Evolutionary conservation across 37 sponge, comb jelly and placozoan species (phyloP), one percentile per base, ranked within the genome.

Genomic region (Diacarnus erythraeanus): DNA sequence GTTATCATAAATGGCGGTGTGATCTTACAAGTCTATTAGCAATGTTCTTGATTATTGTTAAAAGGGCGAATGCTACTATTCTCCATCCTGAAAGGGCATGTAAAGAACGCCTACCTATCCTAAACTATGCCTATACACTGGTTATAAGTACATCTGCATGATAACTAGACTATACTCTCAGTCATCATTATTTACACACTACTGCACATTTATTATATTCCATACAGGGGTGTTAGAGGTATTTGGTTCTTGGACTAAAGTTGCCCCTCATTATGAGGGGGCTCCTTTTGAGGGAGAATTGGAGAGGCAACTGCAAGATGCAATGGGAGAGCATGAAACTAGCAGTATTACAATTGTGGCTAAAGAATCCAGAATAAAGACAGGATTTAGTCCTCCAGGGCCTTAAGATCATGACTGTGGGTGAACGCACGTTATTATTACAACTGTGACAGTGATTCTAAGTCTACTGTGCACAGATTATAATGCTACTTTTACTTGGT

Each of bases 221-320:
- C n/a, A 2, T 59, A 23, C 78, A 84, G 78, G 75, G 34, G 59
- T 74, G 4, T 81, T 87, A 8, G 87, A 80, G 57, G 87, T 80
- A 33, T 87, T 39, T 80, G 87, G 81, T 21, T 80, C 87, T 1
- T 87, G 87, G 87, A 79, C 79, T 41, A 51, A 43, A 40, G 63
- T 80, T 21, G 76, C 81, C 25, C 81, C 81, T 5, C 15, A 42
- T 9, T 59, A 68, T 39, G 75, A 75, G 57, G 63, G 57, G 26
- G 29, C 43, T 23, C 56, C 68, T 27, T 27, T 47, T 26, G 71
- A 51, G 59, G 26, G 22, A 30, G 75, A 83, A 42, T 75, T 83
- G 74, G 83, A 74, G 57, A 54, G 54, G 40, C 85, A 77, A 67
- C 85, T 87, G 47, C 65, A 71, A 37, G 87, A 87, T 22, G 87